These are phyloP conservation scores for Zosterops japonicus DNA, from an alignment of 2,113 vertebrate genomes.

Conservation along the genomic window DNA sequence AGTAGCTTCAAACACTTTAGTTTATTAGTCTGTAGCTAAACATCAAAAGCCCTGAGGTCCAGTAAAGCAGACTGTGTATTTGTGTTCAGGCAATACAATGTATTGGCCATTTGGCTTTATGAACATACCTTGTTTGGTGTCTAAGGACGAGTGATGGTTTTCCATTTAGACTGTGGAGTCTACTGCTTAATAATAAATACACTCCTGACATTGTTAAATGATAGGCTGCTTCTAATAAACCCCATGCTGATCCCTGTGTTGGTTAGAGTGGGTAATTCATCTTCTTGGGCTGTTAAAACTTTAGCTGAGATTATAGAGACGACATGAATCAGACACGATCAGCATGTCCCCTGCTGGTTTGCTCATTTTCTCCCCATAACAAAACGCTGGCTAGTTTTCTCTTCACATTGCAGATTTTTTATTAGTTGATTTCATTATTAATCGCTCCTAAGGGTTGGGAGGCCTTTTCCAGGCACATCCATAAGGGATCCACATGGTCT, in stretches of 20 bases:
- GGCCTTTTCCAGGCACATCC: not conserved
- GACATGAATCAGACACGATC: constrained; percentile 69
- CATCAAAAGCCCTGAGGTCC: not conserved
- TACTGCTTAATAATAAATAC: constrained; percentile 51
- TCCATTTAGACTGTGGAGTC: constrained; percentile 33
- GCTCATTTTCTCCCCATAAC: constrained; percentile 66
- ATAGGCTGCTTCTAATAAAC: constrained; percentile 69
- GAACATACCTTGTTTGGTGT: constrained; percentile 3
- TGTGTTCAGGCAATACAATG: not conserved
- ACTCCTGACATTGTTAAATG: constrained; percentile 61
- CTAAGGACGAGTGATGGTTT: constrained; percentile 45
- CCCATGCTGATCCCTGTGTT: constrained; percentile 62
- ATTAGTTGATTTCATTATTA: constrained; percentile 43
- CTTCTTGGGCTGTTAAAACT: constrained; percentile 46
- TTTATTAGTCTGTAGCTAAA: not conserved
- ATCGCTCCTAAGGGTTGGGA: not conserved
- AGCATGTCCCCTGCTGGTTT: constrained; percentile 69
- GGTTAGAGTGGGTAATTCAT: constrained; percentile 47
- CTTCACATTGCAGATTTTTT: not conserved
- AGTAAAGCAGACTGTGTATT: not conserved
- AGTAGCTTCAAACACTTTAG: not conserved
- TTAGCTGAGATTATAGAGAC: constrained; percentile 59
- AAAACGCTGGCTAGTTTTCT: constrained; percentile 23
- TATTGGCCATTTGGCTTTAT: not conserved
- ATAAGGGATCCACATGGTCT: not conserved